phyloP scores from a whole-genome alignment of 1,140 invertebrate genomes.

The Ylistrum balloti region DNA sequence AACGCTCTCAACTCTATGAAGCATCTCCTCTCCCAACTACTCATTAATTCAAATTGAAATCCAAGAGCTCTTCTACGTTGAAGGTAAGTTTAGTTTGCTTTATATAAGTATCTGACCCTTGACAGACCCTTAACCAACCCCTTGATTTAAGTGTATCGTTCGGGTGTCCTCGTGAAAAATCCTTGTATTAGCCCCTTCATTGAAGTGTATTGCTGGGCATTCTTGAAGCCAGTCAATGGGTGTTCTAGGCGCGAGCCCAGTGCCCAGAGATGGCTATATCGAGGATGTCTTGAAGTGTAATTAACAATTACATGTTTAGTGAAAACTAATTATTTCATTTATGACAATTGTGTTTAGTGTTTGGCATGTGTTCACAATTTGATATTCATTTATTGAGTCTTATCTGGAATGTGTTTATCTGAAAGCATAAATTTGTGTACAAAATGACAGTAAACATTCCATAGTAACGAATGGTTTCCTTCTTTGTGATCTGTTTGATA shows the following conservation, averaged over 20 bases:
- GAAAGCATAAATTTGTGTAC: no score
- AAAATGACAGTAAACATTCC: no score
- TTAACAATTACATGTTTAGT: neutral
- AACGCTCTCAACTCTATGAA: neutral
- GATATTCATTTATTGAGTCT: no score
- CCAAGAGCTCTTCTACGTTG: conserved; percentile 5
- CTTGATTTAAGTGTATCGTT: conserved; percentile 28
- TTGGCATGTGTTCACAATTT: no score
- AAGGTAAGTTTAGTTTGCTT: conserved; percentile 34
- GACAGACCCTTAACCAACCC: neutral
- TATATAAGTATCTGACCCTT: conserved; percentile 35
- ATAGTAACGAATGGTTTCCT: no score
- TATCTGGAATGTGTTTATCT: no score
- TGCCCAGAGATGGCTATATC: neutral
- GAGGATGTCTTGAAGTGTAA: neutral
- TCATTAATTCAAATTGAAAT: conserved; percentile 29
- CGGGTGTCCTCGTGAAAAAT: neutral
- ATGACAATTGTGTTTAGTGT: no score
- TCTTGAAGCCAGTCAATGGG: conserved; percentile 7
- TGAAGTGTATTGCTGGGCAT: conserved; percentile 32
- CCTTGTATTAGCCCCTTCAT: conserved; percentile 14
- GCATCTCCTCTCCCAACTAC: conserved; percentile 13
- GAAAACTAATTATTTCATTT: no score
- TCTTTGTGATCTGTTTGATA: no score
- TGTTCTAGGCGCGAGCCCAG: neutral